These are phyloP conservation scores for Solenopsis invicta DNA, from an alignment of 1,140 invertebrate species.

Conservation along the genomic window DNA sequence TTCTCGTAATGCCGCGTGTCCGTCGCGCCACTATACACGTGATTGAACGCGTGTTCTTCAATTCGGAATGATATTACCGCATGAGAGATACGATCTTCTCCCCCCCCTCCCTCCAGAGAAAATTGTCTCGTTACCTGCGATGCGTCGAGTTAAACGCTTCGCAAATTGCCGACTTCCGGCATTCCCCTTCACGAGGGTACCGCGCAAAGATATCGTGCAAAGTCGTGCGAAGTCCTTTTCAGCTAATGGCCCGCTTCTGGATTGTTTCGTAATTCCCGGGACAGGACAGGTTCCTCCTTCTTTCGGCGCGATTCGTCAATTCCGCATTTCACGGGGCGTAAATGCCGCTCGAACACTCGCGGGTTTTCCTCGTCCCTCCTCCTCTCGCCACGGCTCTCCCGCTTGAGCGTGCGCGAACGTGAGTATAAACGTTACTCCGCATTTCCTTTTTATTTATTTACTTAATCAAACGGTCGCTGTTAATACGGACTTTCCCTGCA, in stretches of 20 bases:
- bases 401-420: background rate
- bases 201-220: constrained; percentile 1
- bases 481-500: constrained; percentile 75
- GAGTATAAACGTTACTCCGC: constrained; percentile 44
- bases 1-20: background rate
- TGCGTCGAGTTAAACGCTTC: constrained; percentile 13
- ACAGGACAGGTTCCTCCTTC: constrained; percentile 38
- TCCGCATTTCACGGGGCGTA: constrained; percentile 50
- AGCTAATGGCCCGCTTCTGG: constrained; percentile 50
- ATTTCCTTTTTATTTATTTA: constrained; percentile 73
- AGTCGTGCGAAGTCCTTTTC: constrained; percentile 43
- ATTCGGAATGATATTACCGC: background rate
- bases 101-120: background rate
- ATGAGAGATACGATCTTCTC: background rate
- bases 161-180: constrained; percentile 54
- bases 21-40: background rate
- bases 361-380: background rate
- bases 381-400: constrained; percentile 1
- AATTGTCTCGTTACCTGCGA: constrained; percentile 19
- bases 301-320: constrained; percentile 60
- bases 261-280: constrained; percentile 50
- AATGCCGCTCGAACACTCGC: constrained; percentile 13
- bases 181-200: constrained; percentile 29
- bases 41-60: background rate
- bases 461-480: constrained; percentile 75